Evolutionary conservation across 2,888 invertebrate genomes (phyloP).

Genomic region (Agriotes lineatus): DNA sequence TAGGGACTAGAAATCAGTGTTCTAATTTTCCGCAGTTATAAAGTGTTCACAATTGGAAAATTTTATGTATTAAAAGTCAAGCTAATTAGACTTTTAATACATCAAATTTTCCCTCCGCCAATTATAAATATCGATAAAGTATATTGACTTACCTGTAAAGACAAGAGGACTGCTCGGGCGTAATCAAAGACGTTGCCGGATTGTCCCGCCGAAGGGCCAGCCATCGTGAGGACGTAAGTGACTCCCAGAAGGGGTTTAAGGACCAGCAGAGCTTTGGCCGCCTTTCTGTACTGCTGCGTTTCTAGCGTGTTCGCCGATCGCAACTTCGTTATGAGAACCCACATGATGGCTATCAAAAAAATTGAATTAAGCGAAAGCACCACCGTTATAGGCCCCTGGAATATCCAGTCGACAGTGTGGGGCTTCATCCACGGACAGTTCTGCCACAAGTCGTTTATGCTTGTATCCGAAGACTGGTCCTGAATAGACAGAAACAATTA

Average conservation of each 20-base stretch:
- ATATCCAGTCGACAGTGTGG: constrained; percentile 88
- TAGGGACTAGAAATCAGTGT: too few species aligned
- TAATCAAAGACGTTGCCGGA: constrained; percentile 83
- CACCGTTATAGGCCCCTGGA: constrained; percentile 84
- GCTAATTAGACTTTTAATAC: too few species aligned
- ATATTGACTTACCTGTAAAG: constrained; percentile 83
- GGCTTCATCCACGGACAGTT: constrained; percentile 83
- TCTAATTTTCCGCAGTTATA: too few species aligned
- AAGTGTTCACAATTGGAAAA: too few species aligned
- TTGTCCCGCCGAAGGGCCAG: constrained; percentile 86
- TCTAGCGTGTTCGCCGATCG: constrained; percentile 91
- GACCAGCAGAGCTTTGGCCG: constrained; percentile 90
- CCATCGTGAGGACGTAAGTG: constrained; percentile 88
- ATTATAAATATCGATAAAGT: background rate
- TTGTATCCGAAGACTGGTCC: constrained; percentile 29
- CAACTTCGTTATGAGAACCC: constrained; percentile 93
- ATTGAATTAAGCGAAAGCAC: constrained; percentile 86
- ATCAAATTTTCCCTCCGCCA: too few species aligned
- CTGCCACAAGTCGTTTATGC: constrained; percentile 26
- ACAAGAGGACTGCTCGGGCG: constrained; percentile 84
- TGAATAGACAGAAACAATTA: constrained; percentile 9
- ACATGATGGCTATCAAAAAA: constrained; percentile 88
- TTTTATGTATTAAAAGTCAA: too few species aligned
- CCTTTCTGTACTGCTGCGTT: constrained; percentile 91
- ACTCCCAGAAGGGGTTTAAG: constrained; percentile 94